phyloP scores from a whole-genome alignment of 2,113 vertebrate species.

The Lepus europaeus region DNA sequence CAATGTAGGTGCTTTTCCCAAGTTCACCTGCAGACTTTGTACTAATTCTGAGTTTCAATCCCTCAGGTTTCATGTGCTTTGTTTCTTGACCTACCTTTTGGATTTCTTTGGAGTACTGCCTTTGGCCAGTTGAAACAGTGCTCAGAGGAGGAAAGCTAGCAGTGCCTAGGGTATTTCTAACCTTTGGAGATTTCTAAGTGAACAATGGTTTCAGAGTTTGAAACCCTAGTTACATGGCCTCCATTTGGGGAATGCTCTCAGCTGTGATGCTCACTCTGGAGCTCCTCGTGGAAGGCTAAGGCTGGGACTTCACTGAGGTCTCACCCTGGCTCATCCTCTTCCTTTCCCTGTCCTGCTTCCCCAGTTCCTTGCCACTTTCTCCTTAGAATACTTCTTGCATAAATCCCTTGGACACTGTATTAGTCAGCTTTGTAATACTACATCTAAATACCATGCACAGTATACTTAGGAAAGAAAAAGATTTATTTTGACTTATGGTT shows the following conservation, averaged over 20 bases:
- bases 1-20: background rate
- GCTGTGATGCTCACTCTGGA: background rate
- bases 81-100: background rate
- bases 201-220: background rate
- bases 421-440: too few relatives aligned
- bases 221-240: background rate
- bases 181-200: background rate
- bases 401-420: background rate
- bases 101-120: background rate
- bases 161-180: background rate
- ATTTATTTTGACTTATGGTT: too few relatives aligned
- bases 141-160: background rate
- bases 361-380: fast-evolving
- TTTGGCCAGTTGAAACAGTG: too few relatives aligned
- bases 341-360: background rate
- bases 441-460: too few relatives aligned
- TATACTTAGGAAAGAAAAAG: too few relatives aligned
- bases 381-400: background rate
- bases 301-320: background rate
- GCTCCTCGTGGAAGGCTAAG: fast-evolving
- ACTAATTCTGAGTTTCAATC: background rate
- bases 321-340: fast-evolving
- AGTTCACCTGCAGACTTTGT: too few relatives aligned
- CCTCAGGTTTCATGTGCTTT: background rate
- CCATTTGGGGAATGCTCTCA: background rate